These are phyloP conservation scores for Pantherophis guttatus DNA, from an alignment of 2,113 vertebrate species.

Conservation along the genomic window DNA sequence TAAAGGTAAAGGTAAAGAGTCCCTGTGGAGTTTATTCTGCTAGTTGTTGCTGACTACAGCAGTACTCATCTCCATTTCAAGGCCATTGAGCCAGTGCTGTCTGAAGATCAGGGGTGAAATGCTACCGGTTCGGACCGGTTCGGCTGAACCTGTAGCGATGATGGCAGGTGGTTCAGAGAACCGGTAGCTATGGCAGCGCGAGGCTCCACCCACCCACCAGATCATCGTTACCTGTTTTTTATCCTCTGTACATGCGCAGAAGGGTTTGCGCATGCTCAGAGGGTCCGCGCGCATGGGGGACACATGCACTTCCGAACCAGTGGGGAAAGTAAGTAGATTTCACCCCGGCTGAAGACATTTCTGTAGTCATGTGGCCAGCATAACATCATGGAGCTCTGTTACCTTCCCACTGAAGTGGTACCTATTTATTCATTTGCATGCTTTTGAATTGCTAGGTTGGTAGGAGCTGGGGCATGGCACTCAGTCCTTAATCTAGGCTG, in stretches of 20 bases:
- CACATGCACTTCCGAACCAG: too few relatives aligned
- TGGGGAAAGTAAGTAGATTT: too few relatives aligned
- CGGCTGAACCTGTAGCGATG: too few relatives aligned
- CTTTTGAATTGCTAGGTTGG: neutral
- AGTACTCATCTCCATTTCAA: neutral
- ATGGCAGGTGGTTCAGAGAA: too few relatives aligned
- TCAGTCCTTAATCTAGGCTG: neutral
- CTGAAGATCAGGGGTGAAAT: neutral
- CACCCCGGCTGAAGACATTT: neutral
- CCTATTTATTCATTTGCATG: neutral
- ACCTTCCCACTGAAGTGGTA: neutral
- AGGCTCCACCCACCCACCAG: too few relatives aligned
- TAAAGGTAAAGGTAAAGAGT: neutral
- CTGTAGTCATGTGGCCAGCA: neutral
- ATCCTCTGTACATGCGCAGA: too few relatives aligned
- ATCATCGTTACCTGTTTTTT: too few relatives aligned
- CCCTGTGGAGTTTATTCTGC: neutral
- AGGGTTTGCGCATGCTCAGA: too few relatives aligned
- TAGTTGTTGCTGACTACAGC: neutral
- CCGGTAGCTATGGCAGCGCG: too few relatives aligned
- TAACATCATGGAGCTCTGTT: neutral
- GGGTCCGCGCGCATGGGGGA: too few relatives aligned
- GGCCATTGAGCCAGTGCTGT: neutral
- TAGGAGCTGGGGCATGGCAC: neutral
- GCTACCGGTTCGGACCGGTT: too few relatives aligned